Evolutionary conservation across 2,113 vertebrate genomes (phyloP), one percentile per base, ranked within the genome.

Genomic region (Mesembrinibis cayennensis): DNA sequence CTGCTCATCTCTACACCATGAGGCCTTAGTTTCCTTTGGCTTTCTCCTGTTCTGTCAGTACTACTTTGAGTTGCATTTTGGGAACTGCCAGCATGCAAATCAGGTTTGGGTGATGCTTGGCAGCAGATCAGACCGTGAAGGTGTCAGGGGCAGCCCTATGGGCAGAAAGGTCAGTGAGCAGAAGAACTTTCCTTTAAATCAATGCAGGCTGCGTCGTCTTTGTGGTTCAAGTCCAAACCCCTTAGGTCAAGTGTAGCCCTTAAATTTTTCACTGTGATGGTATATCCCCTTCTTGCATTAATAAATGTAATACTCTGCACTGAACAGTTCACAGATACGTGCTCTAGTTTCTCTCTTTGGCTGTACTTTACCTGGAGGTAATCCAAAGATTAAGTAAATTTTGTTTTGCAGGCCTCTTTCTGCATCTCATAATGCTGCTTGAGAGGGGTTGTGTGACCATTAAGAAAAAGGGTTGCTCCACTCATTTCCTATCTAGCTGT

Each of bases 151-250:
- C 10, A 85, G 34, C 58, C 30, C 63, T 70, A 30, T 36, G 49
- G 80, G n/a, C 47, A 55, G 76, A 61, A 92, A 83, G 86, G 81
- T 96, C 90, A 85, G 50, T 16, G 53, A 79, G 90, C 50, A 87
- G 78, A 83, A 88, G n/a, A 97, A 44, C 50, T 77, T 90, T 42
- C 21, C 83, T 85, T 65, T 74, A 93, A 94, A 86, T 95, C 65
- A 79, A 0, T 81, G 26, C 52, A n/a, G 65, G 32, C 49, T 84
- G 61, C 7, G 2, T 89, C 6, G 4, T 87, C 74, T 59, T 81
- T 1, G 7, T 82, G 30, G 53, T 90, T 92, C 1, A 52, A 67
- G n/a, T 87, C 47, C 59, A 77, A 78, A 76, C 23, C 49, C 50
- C 53, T 36, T 36, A 63, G 79, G 77, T 80, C 66, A 79, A 79